Conservation (phyloP, 2,888 invertebrate species). For the Cylindroiulus punctatus region DNA sequence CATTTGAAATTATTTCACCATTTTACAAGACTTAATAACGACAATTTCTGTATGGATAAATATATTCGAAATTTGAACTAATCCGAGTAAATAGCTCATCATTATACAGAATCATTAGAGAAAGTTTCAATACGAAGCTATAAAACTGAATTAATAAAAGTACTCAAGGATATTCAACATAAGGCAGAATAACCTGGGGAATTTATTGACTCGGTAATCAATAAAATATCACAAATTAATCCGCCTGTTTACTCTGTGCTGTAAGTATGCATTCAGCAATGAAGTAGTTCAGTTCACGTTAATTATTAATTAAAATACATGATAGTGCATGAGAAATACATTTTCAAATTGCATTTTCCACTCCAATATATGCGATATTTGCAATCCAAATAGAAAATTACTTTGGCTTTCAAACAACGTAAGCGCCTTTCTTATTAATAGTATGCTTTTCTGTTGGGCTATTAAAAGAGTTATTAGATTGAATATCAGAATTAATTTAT, state of each 20-base stretch:
- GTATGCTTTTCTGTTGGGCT: neutral
- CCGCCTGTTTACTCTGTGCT: constrained; percentile 45
- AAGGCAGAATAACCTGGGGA: constrained; percentile 15
- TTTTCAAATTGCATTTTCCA: constrained; percentile 42
- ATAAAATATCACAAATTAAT: constrained; percentile 47
- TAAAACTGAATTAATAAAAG: constrained; percentile 19
- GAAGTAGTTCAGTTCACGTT: constrained; percentile 8
- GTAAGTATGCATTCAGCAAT: constrained; percentile 35
- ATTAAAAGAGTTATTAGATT: constrained; percentile 2
- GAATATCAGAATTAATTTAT: constrained; percentile 23
- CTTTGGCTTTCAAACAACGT: neutral
- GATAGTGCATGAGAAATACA: constrained; percentile 35
- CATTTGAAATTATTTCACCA: too few relatives aligned
- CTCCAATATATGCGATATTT: constrained; percentile 14
- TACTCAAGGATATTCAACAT: neutral
- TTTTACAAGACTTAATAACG: too few relatives aligned
- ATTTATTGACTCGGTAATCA: constrained; percentile 33
- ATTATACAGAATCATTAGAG: neutral
- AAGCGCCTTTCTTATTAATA: constrained; percentile 10
- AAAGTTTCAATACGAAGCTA: constrained; percentile 8
- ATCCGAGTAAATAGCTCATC: neutral
- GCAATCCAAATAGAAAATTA: neutral
- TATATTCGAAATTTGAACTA: neutral
- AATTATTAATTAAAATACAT: constrained; percentile 43
- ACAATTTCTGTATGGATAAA: neutral